phyloP scores from a whole-genome alignment of 1,140 invertebrate genomes.

The Trichonephila clavata region DNA sequence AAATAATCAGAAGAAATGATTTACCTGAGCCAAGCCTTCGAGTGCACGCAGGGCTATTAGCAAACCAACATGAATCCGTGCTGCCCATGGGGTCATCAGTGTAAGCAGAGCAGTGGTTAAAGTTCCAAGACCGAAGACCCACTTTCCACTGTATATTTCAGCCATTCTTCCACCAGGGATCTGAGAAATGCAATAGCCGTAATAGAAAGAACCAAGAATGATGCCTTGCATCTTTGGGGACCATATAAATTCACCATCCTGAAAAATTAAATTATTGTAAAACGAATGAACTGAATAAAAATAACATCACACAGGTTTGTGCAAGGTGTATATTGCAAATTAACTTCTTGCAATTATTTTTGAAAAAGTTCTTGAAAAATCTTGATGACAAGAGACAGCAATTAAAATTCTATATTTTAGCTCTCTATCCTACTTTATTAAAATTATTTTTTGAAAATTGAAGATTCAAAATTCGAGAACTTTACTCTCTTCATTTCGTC shows the following conservation, averaged over 20 bases:
- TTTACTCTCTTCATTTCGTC: too few species aligned
- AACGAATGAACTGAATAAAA: neutral
- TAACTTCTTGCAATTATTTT: too few species aligned
- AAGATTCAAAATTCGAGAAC: too few species aligned
- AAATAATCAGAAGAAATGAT: constrained; percentile 79
- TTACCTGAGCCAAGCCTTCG: constrained; percentile 94
- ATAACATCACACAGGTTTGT: too few species aligned
- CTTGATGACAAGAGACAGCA: too few species aligned
- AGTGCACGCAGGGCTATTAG: constrained; percentile 89
- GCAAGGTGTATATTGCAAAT: too few species aligned
- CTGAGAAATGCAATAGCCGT: constrained; percentile 98
- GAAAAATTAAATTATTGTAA: too few species aligned
- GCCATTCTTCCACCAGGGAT: constrained; percentile 99
- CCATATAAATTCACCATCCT: constrained; percentile 86
- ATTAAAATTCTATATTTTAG: too few species aligned
- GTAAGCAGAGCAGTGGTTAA: constrained; percentile 89
- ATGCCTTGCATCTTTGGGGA: constrained; percentile 89
- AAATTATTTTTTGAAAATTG: too few species aligned
- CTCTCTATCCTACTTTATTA: too few species aligned
- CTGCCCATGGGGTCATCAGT: constrained; percentile 84
- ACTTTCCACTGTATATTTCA: constrained; percentile 92
- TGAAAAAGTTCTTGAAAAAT: too few species aligned
- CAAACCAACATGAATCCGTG: constrained; percentile 83
- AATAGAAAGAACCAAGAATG: constrained; percentile 96
- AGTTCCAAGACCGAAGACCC: constrained; percentile 91